Conservation (phyloP, 2,888 invertebrate species). For the Caenorhabditis becei region DNA sequence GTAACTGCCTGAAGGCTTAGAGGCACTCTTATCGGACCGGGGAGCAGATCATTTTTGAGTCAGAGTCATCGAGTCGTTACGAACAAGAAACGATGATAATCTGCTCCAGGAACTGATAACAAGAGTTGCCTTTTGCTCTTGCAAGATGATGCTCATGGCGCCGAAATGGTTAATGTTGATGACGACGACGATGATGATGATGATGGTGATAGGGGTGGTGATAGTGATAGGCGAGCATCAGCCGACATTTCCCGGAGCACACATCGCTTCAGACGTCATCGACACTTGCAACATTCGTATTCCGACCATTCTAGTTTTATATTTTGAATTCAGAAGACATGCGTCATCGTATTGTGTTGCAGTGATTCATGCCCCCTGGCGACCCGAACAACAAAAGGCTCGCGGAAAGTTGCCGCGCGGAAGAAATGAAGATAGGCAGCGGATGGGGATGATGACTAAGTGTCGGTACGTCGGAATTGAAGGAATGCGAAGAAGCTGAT, state of each 20-base stretch:
- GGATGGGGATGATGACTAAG: neutral
- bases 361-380: neutral
- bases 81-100: conserved; percentile 5
- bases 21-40: too few relatives aligned
- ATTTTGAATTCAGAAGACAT: conserved; percentile 4
- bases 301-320: neutral
- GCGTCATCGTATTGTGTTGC: neutral
- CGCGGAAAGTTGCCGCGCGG: neutral
- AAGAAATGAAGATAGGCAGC: neutral
- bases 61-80: conserved; percentile 7
- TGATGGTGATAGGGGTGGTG: conserved; percentile 13
- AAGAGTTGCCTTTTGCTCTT: neutral
- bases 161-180: conserved; percentile 36
- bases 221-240: neutral
- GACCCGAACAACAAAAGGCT: neutral
- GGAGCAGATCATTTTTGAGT: conserved; percentile 52
- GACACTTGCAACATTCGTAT: neutral
- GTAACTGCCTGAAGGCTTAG: neutral
- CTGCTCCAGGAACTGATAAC: neutral
- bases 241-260: neutral
- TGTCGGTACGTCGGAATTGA: conserved; percentile 1
- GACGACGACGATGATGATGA: conserved; percentile 21
- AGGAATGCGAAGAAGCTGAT: conserved; percentile 36
- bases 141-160: conserved; percentile 25
- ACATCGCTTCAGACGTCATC: conserved; percentile 4